Conservation (phyloP, 2,113 vertebrate genomes). For the Columba livia region DNA sequence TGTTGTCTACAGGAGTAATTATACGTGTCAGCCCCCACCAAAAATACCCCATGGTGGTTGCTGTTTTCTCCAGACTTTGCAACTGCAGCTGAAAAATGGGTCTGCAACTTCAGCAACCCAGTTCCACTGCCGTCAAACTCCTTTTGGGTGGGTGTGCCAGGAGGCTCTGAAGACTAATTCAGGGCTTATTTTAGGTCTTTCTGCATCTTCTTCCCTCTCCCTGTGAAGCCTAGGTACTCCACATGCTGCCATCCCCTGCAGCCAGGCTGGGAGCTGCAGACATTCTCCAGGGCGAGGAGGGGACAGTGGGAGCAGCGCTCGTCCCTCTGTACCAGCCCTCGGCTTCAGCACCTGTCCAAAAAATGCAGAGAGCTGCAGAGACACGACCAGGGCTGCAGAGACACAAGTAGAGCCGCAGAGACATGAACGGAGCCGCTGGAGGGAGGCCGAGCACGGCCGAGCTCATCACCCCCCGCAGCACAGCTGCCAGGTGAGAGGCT, state of each 20-base stretch:
- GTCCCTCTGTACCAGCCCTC: background rate
- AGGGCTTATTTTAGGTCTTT: too few relatives aligned
- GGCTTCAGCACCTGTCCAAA: slow-evolving; percentile 13
- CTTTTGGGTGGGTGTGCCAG: too few relatives aligned
- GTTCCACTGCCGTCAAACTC: too few relatives aligned
- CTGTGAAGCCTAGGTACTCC: too few relatives aligned
- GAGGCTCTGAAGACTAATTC: too few relatives aligned
- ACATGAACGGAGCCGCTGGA: background rate
- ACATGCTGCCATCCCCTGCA: too few relatives aligned
- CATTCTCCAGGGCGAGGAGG: background rate
- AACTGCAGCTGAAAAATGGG: background rate
- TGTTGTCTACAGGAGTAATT: background rate
- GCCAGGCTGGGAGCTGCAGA: background rate
- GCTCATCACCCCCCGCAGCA: background rate
- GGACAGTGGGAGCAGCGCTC: background rate
- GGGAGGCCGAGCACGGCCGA: background rate
- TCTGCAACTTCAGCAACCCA: background rate
- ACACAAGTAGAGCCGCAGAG: background rate
- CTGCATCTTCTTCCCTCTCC: too few relatives aligned
- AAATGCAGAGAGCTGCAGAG: slow-evolving; percentile 24
- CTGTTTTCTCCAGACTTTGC: background rate
- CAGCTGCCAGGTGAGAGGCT: too few relatives aligned
- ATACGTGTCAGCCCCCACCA: background rate
- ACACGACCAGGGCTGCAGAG: background rate
- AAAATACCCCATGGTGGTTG: rapidly evolving